These are phyloP conservation scores for Drosophila setosimentum DNA, from an alignment of 2,888 invertebrate genomes.

Conservation along the genomic window DNA sequence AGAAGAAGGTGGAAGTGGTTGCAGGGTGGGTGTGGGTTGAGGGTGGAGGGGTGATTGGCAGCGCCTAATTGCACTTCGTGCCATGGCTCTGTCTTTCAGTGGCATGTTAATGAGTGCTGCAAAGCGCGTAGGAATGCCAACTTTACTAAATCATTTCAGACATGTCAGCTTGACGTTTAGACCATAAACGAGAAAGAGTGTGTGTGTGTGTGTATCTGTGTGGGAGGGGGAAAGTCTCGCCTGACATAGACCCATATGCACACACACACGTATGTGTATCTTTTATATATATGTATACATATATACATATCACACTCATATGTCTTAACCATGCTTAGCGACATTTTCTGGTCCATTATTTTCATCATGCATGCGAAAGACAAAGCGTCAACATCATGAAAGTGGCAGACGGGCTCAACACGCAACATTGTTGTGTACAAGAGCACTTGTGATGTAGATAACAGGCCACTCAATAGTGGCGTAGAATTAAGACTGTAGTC, in stretches of 20 bases:
- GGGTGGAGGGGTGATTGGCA: constrained; percentile 3
- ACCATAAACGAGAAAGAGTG: constrained; percentile 23
- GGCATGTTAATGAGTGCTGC: constrained; percentile 58
- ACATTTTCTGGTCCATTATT: constrained; percentile 81
- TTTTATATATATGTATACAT: constrained; percentile 20
- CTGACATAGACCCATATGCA: constrained; percentile 14
- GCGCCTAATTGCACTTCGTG: constrained; percentile 57
- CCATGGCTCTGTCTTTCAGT: constrained; percentile 39
- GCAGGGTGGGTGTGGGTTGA: too few relatives aligned
- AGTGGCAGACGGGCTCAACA: constrained; percentile 54
- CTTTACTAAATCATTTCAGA: constrained; percentile 71
- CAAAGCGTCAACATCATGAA: constrained; percentile 79
- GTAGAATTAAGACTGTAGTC: not conserved
- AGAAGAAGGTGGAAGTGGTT: not conserved
- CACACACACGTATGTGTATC: constrained; percentile 19
- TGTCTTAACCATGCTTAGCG: constrained; percentile 72
- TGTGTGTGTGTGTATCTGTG: not conserved
- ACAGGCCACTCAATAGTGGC: not conserved
- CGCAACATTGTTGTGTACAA: constrained; percentile 45
- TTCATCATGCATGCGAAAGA: constrained; percentile 81
- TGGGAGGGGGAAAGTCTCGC: not conserved
- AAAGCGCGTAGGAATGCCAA: constrained; percentile 68
- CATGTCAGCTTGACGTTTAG: constrained; percentile 64
- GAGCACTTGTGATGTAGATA: not conserved
- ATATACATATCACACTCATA: constrained; percentile 29